These are phyloP conservation scores for Casuarius casuarius DNA, from an alignment of 2,113 vertebrate genomes.

Conservation along the genomic window DNA sequence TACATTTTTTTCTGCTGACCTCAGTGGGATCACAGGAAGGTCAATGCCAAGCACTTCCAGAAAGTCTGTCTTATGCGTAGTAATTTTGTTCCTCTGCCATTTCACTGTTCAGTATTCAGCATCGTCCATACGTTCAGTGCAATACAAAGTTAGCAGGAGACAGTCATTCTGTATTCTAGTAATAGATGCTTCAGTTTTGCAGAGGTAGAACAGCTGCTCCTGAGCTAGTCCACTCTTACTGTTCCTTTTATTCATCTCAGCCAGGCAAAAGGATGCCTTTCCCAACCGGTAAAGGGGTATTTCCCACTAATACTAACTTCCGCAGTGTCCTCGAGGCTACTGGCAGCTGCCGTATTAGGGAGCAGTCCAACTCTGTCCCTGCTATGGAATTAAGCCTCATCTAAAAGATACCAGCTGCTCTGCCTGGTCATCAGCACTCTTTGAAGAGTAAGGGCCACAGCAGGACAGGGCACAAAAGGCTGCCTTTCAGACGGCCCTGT, in stretches of 20 bases:
- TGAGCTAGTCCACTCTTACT: not conserved
- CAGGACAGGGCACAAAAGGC: not conserved
- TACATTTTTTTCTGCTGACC: not conserved
- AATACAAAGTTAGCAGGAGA: not conserved
- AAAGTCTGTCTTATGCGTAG: not conserved
- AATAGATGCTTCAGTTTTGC: not conserved
- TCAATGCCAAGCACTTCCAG: not conserved
- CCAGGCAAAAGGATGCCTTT: not conserved
- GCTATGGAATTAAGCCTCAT: not conserved
- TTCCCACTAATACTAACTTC: not conserved
- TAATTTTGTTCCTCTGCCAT: not conserved
- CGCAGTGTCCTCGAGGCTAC: not conserved
- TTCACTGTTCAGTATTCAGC: not conserved
- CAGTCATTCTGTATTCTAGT: not conserved
- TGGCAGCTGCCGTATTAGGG: not conserved
- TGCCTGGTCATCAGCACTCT: not conserved
- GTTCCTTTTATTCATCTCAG: not conserved
- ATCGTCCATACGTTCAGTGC: not conserved
- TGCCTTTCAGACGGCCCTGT: not conserved
- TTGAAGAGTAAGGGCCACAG: not conserved
- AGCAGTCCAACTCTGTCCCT: not conserved
- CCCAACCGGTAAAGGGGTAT: not conserved
- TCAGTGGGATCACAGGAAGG: not conserved
- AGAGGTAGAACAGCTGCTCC: not conserved
- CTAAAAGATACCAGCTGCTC: not conserved